Evolutionary conservation across 2,797 vertebrate genomes (phyloP), one percentile per base, ranked within the genome.

Genomic region (Clarias platycephalus): DNA sequence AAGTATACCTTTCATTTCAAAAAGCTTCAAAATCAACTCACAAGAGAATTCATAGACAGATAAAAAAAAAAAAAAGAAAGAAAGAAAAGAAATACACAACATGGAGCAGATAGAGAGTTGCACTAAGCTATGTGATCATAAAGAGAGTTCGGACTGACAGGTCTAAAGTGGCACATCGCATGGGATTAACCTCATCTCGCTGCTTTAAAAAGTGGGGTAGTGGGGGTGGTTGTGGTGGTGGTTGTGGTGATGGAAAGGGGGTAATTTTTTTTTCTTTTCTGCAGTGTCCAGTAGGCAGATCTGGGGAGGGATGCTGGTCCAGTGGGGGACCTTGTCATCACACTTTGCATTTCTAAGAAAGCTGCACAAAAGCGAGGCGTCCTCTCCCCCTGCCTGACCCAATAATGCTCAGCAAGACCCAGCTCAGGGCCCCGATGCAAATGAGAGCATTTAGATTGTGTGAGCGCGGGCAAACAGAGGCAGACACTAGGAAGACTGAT

Each of bases 281-380:
- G 81, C 55, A 76, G 81, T 83, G 80, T 86, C 84, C 84, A 81
- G 58, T 84, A 20, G 60, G 37, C 34, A 67, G 72, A 18, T 72
- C 74, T 84, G 78, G 55, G 85, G 40, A 82, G 81, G 70, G n/a
- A 66, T 82, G 82, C 12, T 67, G 44, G 58, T 55, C 24, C 79
- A 44, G 67, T 64, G 31, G 70, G 76, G 76, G 74, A 82, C 77
- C 64, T 87, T 77, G 87, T 90, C 85, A 84, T 93, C 86, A 90
- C 90, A 92, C 88, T 95, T 90, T 91, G 92, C 92, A 93, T 94
- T 90, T 94, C 92, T 93, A 93, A 95, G 92, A 91, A 88, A 76
- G 79, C 71, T 15, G 63, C 34, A 93, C 93, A 90, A 91, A 94
- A 91, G 86, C 88, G 83, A 91, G 91, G 90, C 86, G 85, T 92